Evolutionary conservation across 2,888 invertebrate species (phyloP).

Genomic region (Empis livida): DNA sequence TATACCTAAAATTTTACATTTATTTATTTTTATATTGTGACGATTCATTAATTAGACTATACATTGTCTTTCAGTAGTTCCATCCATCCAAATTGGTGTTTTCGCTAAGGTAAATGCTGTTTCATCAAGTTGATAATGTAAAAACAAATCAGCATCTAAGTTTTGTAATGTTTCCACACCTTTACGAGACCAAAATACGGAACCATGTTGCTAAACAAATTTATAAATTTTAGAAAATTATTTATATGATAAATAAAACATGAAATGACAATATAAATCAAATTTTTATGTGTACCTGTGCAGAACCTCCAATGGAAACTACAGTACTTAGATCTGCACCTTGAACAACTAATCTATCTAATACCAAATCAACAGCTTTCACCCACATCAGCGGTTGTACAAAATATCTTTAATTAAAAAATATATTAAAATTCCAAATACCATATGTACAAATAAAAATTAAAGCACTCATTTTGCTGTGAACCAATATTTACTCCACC

Average conservation of each 20-base stretch:
- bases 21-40: too few relatives aligned
- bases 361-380: constrained; percentile 81
- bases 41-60: constrained; percentile 7
- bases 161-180: constrained; percentile 49
- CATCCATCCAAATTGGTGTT: constrained; percentile 96
- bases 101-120: constrained; percentile 61
- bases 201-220: constrained; percentile 79
- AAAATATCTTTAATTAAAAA: constrained; percentile 44
- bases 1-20: constrained; percentile 42
- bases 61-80: constrained; percentile 37
- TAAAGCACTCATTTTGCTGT: constrained; percentile 29
- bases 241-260: too few relatives aligned
- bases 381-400: constrained; percentile 91
- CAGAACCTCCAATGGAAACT: constrained; percentile 78
- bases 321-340: constrained; percentile 75
- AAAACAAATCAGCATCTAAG: constrained; percentile 58
- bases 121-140: constrained; percentile 71
- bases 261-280: too few relatives aligned
- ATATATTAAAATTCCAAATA: not conserved
- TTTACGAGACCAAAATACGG: constrained; percentile 85
- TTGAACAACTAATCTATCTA: constrained; percentile 68
- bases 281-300: constrained; percentile 47
- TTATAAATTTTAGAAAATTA: too few relatives aligned
- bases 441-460: not conserved
- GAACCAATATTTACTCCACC: constrained; percentile 43